phyloP scores from a whole-genome alignment of 1,140 invertebrate species.

The Tetranychus urticae region DNA sequence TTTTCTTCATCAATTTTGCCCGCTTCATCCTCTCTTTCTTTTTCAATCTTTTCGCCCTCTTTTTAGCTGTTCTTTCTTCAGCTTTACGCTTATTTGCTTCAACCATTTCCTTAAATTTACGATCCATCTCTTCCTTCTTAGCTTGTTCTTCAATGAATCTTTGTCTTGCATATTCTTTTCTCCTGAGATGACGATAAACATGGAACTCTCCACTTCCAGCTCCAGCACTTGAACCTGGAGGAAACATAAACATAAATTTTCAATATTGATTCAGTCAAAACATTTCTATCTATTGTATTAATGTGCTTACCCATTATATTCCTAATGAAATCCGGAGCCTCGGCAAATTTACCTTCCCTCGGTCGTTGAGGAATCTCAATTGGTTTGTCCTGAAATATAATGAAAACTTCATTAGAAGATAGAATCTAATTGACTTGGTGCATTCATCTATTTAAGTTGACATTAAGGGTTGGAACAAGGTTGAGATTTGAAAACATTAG shows the following conservation, averaged over 20 bases:
- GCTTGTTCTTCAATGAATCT: constrained; percentile 72
- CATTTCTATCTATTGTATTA: not conserved
- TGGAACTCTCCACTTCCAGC: constrained; percentile 96
- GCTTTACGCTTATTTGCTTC: constrained; percentile 47
- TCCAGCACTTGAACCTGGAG: constrained; percentile 58
- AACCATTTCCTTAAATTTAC: constrained; percentile 52
- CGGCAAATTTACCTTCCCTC: constrained; percentile 45
- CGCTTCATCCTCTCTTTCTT: constrained; percentile 6
- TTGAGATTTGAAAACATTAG: no score
- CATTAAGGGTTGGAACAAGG: no score
- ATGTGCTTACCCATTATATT: constrained; percentile 59
- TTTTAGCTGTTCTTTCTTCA: constrained; percentile 58
- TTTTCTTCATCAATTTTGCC: not conserved
- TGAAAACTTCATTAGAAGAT: no score
- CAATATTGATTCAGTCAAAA: not conserved
- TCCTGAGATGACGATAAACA: constrained; percentile 74
- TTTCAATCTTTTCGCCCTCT: constrained; percentile 36
- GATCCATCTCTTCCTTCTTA: constrained; percentile 52
- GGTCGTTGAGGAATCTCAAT: constrained; percentile 50
- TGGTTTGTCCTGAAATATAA: constrained; percentile 41
- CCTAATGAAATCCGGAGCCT: constrained; percentile 73
- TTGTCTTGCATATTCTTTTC: constrained; percentile 83
- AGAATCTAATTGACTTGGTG: no score
- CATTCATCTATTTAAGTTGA: no score
- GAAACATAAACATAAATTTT: not conserved